Evolutionary conservation across 2,797 vertebrate genomes (phyloP).

Genomic region (Cichlasoma orientale): DNA sequence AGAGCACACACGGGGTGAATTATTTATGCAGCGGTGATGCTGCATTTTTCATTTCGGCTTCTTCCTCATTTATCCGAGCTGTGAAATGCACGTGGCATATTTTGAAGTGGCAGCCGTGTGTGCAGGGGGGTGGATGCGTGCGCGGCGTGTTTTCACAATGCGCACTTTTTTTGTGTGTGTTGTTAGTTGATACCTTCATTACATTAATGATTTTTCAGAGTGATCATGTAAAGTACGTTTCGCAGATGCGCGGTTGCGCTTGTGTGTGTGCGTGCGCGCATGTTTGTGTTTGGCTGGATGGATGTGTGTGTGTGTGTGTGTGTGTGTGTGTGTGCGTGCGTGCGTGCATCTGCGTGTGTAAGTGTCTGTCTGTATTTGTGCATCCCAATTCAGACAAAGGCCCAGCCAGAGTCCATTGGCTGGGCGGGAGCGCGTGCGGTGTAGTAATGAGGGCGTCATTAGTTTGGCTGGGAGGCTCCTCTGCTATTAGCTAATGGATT

Average conservation of each 20-base stretch:
- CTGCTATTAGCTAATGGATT: conserved; percentile 77
- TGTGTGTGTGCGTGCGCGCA: neutral
- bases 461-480: conserved; percentile 73
- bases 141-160: conserved; percentile 32
- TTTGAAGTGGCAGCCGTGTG: conserved; percentile 68
- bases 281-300: too few species aligned
- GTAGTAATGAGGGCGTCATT: conserved; percentile 72
- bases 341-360: neutral
- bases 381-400: conserved; percentile 46
- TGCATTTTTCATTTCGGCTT: conserved; percentile 55
- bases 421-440: conserved; percentile 55
- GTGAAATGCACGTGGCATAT: conserved; percentile 75
- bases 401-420: conserved; percentile 65
- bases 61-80: conserved; percentile 51
- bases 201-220: neutral
- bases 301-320: neutral
- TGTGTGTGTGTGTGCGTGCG: neutral
- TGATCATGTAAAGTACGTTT: neutral
- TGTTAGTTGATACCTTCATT: neutral
- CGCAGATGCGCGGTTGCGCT: neutral
- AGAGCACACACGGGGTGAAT: conserved; percentile 58
- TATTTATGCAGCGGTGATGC: conserved; percentile 75
- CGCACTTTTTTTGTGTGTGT: conserved; percentile 28
- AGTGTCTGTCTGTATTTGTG: neutral
- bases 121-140: conserved; percentile 48